Conservation (phyloP, 2,888 invertebrate genomes). For the Drosophila mercatorum region DNA sequence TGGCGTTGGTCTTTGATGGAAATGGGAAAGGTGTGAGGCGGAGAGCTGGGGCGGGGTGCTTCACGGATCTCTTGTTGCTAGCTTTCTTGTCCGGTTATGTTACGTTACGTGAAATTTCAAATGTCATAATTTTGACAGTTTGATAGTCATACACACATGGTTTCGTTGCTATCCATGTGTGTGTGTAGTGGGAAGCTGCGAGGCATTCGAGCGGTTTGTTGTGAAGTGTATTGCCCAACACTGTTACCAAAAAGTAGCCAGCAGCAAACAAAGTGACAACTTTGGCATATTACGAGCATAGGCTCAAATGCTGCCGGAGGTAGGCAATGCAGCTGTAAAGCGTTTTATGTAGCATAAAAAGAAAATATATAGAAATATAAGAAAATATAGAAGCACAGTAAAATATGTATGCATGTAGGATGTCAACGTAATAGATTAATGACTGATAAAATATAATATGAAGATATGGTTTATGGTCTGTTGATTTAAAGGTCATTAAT, state of each 20-base stretch:
- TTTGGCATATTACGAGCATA: conserved; percentile 44
- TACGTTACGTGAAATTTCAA: conserved; percentile 80
- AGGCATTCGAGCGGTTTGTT: conserved; percentile 38
- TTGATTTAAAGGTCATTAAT: no score
- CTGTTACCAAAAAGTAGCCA: conserved; percentile 68
- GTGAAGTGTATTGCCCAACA: conserved; percentile 55
- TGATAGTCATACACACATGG: conserved; percentile 61
- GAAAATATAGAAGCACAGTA: no score
- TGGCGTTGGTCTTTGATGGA: conserved; percentile 41
- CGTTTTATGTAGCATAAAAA: no score
- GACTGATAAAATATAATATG: no score
- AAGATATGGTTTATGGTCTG: no score
- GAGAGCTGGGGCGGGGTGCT: conserved; percentile 23
- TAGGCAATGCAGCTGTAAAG: background rate
- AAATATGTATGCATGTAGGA: no score
- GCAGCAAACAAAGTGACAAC: conserved; percentile 59
- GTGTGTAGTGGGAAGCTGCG: conserved; percentile 43
- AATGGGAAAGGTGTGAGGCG: conserved; percentile 3
- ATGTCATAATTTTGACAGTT: conserved; percentile 81
- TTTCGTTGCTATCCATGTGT: conserved; percentile 7
- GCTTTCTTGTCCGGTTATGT: conserved; percentile 76
- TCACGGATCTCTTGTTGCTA: conserved; percentile 62
- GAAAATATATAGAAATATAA: no score
- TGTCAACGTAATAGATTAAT: no score
- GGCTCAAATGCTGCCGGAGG: background rate